These are phyloP conservation scores for Syrista parreyssii DNA, from an alignment of 2,888 invertebrate genomes.

Conservation along the genomic window DNA sequence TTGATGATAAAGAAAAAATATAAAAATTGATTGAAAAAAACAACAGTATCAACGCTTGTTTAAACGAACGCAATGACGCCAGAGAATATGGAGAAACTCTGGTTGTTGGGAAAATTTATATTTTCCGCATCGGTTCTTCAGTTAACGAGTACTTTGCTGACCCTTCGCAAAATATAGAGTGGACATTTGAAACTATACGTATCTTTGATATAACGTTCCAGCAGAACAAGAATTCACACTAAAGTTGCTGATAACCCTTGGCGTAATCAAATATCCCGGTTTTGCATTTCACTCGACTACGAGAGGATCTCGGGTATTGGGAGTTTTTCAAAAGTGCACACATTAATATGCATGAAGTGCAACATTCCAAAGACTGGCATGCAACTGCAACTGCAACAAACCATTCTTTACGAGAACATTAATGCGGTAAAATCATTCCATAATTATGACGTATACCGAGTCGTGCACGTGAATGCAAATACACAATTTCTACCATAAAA, in stretches of 20 bases:
- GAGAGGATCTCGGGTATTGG: neutral
- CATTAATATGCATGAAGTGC: neutral
- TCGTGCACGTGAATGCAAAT: neutral
- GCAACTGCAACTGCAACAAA: neutral
- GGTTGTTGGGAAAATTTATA: neutral
- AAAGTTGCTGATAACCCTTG: neutral
- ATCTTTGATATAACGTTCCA: neutral
- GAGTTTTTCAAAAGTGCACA: neutral
- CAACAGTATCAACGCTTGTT: neutral
- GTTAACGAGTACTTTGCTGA: neutral
- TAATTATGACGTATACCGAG: neutral
- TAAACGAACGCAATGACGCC: neutral
- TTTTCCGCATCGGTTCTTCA: neutral
- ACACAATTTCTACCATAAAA: neutral
- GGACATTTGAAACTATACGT: neutral
- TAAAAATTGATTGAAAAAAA: neutral
- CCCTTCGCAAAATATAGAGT: neutral
- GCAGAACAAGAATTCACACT: neutral
- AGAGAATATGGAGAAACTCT: neutral
- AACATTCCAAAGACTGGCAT: neutral
- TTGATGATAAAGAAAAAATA: neutral
- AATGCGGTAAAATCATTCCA: neutral
- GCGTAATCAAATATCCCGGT: neutral
- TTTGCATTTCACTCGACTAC: neutral
- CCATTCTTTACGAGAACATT: neutral